Percentiles rank a stretch among this genome's conserved stretches.
Evolutionary conservation across 2,888 invertebrate genomes (phyloP).

Genomic region (Agelastica alni): DNA sequence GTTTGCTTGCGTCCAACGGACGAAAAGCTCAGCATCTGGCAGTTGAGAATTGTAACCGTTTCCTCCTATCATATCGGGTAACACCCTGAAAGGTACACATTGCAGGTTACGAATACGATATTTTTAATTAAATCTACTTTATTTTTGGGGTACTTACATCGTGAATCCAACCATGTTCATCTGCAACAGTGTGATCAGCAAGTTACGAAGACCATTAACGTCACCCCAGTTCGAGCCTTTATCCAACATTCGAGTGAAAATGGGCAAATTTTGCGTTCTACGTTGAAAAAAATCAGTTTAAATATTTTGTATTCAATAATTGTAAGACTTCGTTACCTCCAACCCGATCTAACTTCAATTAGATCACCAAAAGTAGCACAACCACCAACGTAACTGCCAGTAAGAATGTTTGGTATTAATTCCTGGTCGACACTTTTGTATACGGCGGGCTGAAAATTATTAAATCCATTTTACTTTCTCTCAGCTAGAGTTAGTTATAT

Average conservation of each 20-base stretch:
- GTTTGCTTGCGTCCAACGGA: constrained; percentile 79
- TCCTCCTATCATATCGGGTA: constrained; percentile 82
- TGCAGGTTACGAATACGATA: constrained; percentile 6
- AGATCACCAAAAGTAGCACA: constrained; percentile 65
- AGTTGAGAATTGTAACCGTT: constrained; percentile 49
- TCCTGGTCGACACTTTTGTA: constrained; percentile 58
- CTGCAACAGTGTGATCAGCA: constrained; percentile 75
- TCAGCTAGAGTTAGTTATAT: too few species aligned
- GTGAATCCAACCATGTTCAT: constrained; percentile 59
- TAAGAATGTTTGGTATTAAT: constrained; percentile 63
- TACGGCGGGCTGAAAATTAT: constrained; percentile 34
- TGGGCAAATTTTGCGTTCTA: constrained; percentile 70
- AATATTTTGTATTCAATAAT: not conserved
- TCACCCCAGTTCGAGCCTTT: constrained; percentile 72
- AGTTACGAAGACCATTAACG: constrained; percentile 71
- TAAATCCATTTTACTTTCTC: constrained; percentile 57
- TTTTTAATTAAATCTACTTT: too few species aligned
- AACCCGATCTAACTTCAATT: constrained; percentile 75
- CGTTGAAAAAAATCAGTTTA: constrained; percentile 30
- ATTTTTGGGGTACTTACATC: constrained; percentile 50
- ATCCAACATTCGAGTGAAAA: constrained; percentile 79
- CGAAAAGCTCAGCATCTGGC: constrained; percentile 66
- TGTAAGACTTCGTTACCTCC: constrained; percentile 54
- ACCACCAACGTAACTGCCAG: constrained; percentile 62
- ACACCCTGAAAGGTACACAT: constrained; percentile 59